phyloP scores from a whole-genome alignment of 2,888 invertebrate genomes.

The Nineta flava region DNA sequence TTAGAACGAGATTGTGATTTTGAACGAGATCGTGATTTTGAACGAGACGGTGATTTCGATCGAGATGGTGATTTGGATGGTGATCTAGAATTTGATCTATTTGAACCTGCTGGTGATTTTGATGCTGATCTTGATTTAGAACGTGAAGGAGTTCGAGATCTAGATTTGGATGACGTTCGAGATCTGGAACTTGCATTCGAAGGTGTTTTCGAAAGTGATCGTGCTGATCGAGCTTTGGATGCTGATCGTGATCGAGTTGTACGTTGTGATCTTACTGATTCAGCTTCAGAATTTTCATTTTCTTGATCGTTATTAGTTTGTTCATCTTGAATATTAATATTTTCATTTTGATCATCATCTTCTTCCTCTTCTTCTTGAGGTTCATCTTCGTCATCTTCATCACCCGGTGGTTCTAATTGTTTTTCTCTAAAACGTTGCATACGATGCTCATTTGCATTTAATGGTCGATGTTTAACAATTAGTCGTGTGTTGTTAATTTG shows the following conservation, averaged over 20 bases:
- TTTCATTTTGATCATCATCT: slow-evolving; percentile 42
- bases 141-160: slow-evolving; percentile 18
- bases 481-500: slow-evolving; percentile 60
- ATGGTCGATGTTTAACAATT: slow-evolving; percentile 77
- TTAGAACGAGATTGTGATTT: slow-evolving; percentile 49
- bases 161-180: slow-evolving; percentile 17
- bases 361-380: slow-evolving; percentile 47
- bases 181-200: slow-evolving; percentile 12
- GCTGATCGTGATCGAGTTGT: slow-evolving; percentile 11
- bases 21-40: slow-evolving; percentile 19
- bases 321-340: too few relatives aligned
- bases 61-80: slow-evolving; percentile 6
- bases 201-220: slow-evolving; percentile 17
- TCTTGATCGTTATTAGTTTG: slow-evolving; percentile 18
- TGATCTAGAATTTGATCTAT: slow-evolving; percentile 14
- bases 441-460: slow-evolving; percentile 69
- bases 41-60: slow-evolving; percentile 18
- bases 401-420: slow-evolving; percentile 72
- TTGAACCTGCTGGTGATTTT: slow-evolving; percentile 11
- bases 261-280: slow-evolving; percentile 17
- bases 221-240: slow-evolving; percentile 19
- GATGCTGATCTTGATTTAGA: slow-evolving; percentile 19
- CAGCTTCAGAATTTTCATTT: slow-evolving; percentile 16
- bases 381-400: slow-evolving; percentile 42
- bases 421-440: slow-evolving; percentile 76